These are phyloP conservation scores for Rhincodon typus DNA, from an alignment of 2,797 vertebrate genomes.

Conservation along the genomic window DNA sequence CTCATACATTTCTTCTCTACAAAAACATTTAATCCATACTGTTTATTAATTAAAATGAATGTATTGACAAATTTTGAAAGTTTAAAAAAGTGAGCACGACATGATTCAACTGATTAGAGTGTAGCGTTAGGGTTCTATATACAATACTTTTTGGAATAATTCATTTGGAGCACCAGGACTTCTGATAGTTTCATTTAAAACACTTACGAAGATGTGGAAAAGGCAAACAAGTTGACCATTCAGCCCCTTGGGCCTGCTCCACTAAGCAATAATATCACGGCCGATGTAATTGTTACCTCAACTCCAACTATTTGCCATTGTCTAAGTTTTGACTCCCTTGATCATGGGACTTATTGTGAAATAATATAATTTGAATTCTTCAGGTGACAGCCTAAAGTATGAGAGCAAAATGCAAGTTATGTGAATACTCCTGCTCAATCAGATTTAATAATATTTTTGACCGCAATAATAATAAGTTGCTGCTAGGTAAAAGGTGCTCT, in stretches of 20 bases:
- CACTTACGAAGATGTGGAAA: too few species aligned
- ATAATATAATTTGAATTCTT: not conserved
- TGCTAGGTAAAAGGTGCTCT: not conserved
- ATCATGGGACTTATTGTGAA: not conserved
- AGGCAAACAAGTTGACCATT: too few species aligned
- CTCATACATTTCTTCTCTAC: not conserved
- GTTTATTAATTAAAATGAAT: not conserved
- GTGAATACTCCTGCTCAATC: not conserved
- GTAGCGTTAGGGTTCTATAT: not conserved
- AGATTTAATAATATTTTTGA: not conserved
- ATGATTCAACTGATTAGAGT: not conserved
- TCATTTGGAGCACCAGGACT: not conserved
- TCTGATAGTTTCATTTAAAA: not conserved
- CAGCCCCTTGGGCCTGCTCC: too few species aligned
- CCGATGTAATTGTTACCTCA: too few species aligned
- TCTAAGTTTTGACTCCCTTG: too few species aligned
- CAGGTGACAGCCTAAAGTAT: not conserved
- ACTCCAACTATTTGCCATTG: too few species aligned
- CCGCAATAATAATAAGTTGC: not conserved
- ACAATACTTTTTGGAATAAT: not conserved
- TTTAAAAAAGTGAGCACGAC: not conserved
- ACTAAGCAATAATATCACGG: too few species aligned
- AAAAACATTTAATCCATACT: not conserved
- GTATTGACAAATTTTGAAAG: not conserved
- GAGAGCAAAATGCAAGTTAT: not conserved